phyloP scores from a whole-genome alignment of 2,113 vertebrate genomes.

The Cryptomyrus ogoouensis region DNA sequence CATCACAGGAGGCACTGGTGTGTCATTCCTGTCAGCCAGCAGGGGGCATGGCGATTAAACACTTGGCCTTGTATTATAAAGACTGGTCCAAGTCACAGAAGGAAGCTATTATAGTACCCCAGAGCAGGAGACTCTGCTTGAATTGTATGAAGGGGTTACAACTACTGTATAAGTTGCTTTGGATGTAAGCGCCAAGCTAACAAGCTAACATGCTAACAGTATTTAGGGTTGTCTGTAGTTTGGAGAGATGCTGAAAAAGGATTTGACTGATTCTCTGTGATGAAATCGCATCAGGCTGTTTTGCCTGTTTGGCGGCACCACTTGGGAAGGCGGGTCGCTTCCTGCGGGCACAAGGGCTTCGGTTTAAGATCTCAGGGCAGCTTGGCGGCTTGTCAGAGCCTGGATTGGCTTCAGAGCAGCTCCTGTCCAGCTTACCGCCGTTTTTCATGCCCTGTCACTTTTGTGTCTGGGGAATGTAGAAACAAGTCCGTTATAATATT shows the following conservation, averaged over 20 bases:
- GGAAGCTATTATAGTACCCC: not conserved
- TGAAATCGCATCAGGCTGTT: not conserved
- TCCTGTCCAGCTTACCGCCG: not conserved
- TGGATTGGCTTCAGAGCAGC: not conserved
- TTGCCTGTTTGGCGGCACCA: not conserved
- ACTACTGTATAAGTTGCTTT: not conserved
- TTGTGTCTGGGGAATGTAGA: not conserved
- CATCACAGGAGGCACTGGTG: not conserved
- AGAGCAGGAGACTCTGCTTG: not conserved
- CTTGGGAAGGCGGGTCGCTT: not conserved
- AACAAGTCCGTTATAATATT: not conserved
- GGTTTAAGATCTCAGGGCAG: not conserved
- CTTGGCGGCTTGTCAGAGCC: not conserved
- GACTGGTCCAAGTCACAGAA: not conserved
- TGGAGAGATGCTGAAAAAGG: not conserved
- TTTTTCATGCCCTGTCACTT: not conserved
- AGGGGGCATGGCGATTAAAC: not conserved
- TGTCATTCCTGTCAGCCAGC: not conserved
- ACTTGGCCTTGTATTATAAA: not conserved
- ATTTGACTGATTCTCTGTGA: not conserved
- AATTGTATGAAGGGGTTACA: not conserved
- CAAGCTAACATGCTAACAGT: not conserved
- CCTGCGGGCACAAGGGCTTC: not conserved
- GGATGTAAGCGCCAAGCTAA: not conserved
- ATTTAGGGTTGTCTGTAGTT: not conserved